phyloP scores from a whole-genome alignment of 1,140 invertebrate species.

The Branchinecta lynchi region DNA sequence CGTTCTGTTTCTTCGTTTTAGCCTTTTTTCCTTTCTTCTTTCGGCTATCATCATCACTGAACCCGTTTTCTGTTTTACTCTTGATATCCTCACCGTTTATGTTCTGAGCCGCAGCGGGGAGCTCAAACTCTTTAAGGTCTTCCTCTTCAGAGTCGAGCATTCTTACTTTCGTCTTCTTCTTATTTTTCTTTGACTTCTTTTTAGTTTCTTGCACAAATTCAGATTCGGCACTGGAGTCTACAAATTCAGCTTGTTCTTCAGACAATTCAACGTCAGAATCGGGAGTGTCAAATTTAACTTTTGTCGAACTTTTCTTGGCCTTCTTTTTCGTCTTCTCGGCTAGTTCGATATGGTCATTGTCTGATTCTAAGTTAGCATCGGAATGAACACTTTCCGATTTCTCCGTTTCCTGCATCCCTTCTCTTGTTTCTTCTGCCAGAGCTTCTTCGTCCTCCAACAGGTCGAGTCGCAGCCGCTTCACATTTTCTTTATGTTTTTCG shows the following conservation, averaged over 20 bases:
- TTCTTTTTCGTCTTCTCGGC: not conserved
- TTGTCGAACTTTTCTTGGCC: not conserved
- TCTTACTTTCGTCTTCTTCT: not conserved
- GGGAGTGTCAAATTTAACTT: not conserved
- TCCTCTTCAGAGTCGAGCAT: not conserved
- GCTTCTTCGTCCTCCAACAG: not conserved
- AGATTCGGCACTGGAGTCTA: not conserved
- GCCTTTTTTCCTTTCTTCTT: not conserved
- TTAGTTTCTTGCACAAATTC: not conserved
- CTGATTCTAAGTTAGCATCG: not conserved
- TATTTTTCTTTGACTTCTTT: not conserved
- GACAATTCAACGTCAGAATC: not conserved
- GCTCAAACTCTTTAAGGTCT: not conserved
- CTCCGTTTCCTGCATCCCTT: not conserved
- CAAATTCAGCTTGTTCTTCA: not conserved
- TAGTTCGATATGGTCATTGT: not conserved
- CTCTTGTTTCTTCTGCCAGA: not conserved
- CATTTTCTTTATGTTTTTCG: constrained; percentile 7
- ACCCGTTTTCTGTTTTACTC: not conserved
- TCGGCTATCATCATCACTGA: not conserved
- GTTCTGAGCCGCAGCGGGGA: not conserved
- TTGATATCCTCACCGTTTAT: too few species aligned
- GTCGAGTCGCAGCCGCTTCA: not conserved
- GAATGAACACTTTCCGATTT: not conserved
- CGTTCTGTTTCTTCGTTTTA: not conserved